Base-by-base conservation (phyloP, 1,140 invertebrate genomes). In the Drosophila pachea region DNA sequence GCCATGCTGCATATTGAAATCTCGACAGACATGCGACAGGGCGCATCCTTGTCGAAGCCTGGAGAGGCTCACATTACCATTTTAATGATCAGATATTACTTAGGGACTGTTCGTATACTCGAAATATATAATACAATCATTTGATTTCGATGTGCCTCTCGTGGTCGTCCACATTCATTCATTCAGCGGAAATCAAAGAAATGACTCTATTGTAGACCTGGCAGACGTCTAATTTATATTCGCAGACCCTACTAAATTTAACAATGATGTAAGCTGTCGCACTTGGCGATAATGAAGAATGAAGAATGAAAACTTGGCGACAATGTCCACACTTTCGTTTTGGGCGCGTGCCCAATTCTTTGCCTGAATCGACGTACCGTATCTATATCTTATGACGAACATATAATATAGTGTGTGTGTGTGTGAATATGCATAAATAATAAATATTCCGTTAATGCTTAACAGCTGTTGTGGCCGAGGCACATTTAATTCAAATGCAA, bases 261-360 rank as follows among this genome's bases (percentile, higher is more conserved):
- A 87, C 79, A 88, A 88, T 88, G 86, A 88, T 88, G 86, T 88
- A 88, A 87, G 63, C 68, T 82, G 77, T 87, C 86, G 84, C 77
- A 63, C 84, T 86, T 73, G 59, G 49, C 33, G 60, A 73, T 58
- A 61, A 81, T n/a, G 22, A 64, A 58, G 62, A 61, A 59, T 48
- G 32, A 55, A 49, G 11, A 7, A 7, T 49, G 9, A 43, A 43
- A 43, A 16, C 6, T 42, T 36, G 29, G 59, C 40, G 36, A 32
- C 62, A 50, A 40, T 52, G 75, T 60, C 58, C 67, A 64, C 74
- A 72, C 58, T 49, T 47, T 11, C n/a, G 16, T 81, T 77, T 86
- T 86, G 81, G 81, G 76, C 68, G 60, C 54, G 53, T 61, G 81
- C 76, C 81, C 81, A 86, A 74, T 69, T 63, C 61, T 68, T 75